These are phyloP conservation scores for Anguilla rostrata DNA, from an alignment of 2,113 vertebrate species.

Conservation along the genomic window DNA sequence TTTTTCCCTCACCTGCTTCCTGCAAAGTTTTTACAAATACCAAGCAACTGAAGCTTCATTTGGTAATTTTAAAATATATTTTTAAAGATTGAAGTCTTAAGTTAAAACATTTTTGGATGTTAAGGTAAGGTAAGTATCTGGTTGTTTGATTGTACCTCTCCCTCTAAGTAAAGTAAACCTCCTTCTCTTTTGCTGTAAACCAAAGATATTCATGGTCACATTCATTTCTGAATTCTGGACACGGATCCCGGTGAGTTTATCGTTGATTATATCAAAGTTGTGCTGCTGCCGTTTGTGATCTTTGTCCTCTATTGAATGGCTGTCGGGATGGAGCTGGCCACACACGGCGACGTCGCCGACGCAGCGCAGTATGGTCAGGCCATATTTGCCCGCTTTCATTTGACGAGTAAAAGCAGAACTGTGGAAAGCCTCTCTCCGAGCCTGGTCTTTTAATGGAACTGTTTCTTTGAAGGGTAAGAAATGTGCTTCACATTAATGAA, in stretches of 20 bases:
- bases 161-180: too few relatives aligned
- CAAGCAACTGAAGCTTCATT: too few relatives aligned
- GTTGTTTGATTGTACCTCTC: too few relatives aligned
- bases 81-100: too few relatives aligned
- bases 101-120: too few relatives aligned
- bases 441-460: background rate
- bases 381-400: background rate
- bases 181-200: background rate
- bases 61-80: too few relatives aligned
- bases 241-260: background rate
- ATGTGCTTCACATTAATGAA: constrained; percentile 9
- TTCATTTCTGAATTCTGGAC: background rate
- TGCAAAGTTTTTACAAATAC: background rate
- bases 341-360: background rate
- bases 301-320: background rate
- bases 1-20: background rate
- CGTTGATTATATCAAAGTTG: background rate
- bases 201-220: background rate
- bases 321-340: background rate
- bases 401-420: background rate
- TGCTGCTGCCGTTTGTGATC: background rate
- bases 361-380: background rate
- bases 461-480: constrained; percentile 3
- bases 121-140: too few relatives aligned
- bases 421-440: background rate